Conservation (phyloP, 2,113 vertebrate species). For the Etia nguti region DNA sequence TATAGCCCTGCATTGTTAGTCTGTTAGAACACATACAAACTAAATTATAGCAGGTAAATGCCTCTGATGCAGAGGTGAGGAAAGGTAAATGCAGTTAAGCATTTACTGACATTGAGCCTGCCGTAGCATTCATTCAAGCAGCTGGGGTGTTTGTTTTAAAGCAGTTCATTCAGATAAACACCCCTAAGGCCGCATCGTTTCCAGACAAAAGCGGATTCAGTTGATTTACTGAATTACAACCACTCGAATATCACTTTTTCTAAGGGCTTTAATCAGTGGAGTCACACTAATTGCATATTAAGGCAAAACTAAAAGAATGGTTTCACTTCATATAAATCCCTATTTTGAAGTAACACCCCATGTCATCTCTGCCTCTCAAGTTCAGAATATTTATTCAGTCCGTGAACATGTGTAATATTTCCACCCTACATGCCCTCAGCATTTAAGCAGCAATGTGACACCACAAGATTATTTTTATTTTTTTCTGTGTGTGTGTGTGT, state of each 20-base stretch:
- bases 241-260: background rate
- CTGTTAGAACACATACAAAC: background rate
- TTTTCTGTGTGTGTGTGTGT: background rate
- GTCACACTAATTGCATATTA: background rate
- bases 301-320: background rate
- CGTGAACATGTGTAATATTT: background rate
- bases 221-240: conserved; percentile 7
- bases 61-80: background rate
- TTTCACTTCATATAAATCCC: background rate
- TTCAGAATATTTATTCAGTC: background rate
- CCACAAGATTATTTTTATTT: background rate
- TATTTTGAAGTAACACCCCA: background rate
- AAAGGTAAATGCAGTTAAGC: background rate
- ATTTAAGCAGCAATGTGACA: background rate
- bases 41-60: background rate
- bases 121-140: background rate
- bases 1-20: background rate
- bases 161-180: background rate
- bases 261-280: background rate
- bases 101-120: background rate
- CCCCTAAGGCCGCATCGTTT: background rate
- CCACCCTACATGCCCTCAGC: background rate
- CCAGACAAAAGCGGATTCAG: background rate
- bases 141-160: background rate
- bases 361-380: background rate